These are phyloP conservation scores for Cheilosia urbana DNA, from an alignment of 2,888 invertebrate species.

Conservation along the genomic window DNA sequence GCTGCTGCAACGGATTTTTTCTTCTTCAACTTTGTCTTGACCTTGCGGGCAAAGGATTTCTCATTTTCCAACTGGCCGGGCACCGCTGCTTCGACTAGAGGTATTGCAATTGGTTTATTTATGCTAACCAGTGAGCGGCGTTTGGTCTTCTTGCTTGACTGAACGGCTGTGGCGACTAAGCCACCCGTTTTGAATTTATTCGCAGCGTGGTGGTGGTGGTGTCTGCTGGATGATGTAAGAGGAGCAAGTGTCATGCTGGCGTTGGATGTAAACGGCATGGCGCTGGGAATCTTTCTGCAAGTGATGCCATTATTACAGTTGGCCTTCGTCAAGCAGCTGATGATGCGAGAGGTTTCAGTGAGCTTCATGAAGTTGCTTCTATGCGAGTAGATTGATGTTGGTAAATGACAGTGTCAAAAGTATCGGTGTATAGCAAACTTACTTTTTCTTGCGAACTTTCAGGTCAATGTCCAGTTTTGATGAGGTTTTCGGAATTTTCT, in stretches of 20 bases:
- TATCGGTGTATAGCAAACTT: background rate
- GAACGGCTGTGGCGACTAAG: slow-evolving; percentile 85
- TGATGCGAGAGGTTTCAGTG: slow-evolving; percentile 79
- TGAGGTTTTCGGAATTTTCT: slow-evolving; percentile 34
- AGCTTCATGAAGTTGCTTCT: slow-evolving; percentile 79
- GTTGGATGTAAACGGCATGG: slow-evolving; percentile 78
- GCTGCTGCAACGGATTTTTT: slow-evolving; percentile 72
- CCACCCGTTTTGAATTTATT: slow-evolving; percentile 86
- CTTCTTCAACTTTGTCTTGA: slow-evolving; percentile 81
- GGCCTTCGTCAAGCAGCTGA: slow-evolving; percentile 78
- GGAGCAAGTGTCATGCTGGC: slow-evolving; percentile 54
- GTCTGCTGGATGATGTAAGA: slow-evolving; percentile 58
- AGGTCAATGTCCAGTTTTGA: slow-evolving; percentile 39
- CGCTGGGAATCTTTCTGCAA: slow-evolving; percentile 82
- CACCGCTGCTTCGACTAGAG: slow-evolving; percentile 21
- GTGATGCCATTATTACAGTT: slow-evolving; percentile 21
- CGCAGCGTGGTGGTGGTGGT: slow-evolving; percentile 14
- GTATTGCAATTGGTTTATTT: slow-evolving; percentile 32
- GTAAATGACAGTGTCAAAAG: background rate
- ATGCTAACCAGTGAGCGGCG: slow-evolving; percentile 46
- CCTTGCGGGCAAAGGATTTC: slow-evolving; percentile 82
- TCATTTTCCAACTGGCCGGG: slow-evolving; percentile 83
- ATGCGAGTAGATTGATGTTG: slow-evolving; percentile 2
- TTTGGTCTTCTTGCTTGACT: slow-evolving; percentile 77
- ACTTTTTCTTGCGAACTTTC: slow-evolving; percentile 58